Percentiles rank a stretch among this genome's conserved stretches.
These are phyloP conservation scores for Luperina nickerlii DNA, from an alignment of 2,888 invertebrate species.

Conservation along the genomic window DNA sequence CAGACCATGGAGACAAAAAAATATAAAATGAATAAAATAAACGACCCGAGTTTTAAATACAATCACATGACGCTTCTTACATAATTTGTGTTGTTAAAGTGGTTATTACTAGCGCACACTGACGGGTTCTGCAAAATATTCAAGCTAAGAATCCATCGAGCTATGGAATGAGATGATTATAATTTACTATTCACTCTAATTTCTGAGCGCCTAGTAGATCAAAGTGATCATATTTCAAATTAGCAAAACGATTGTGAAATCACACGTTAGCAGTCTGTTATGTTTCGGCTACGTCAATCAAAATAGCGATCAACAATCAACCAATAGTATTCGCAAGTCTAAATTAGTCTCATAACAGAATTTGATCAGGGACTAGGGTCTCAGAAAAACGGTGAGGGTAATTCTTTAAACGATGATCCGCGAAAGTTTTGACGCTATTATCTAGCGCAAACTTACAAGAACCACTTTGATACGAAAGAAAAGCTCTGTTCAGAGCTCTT, in stretches of 20 bases:
- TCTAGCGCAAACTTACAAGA: conserved; percentile 27
- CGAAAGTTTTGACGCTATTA: conserved; percentile 8
- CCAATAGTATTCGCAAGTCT: neutral
- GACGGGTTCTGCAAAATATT: neutral
- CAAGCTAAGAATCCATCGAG: neutral
- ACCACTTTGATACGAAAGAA: conserved; percentile 33
- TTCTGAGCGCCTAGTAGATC: neutral
- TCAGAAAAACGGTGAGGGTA: conserved; percentile 8
- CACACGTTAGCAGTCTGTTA: neutral
- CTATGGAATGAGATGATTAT: neutral
- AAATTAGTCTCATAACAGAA: neutral
- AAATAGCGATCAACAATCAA: neutral
- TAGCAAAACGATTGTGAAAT: conserved; percentile 8
- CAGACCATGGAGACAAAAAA: too few species aligned
- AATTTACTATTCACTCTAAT: neutral
- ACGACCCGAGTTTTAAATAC: too few species aligned
- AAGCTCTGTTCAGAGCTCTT: conserved; percentile 30
- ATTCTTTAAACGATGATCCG: conserved; percentile 22
- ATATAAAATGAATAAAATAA: too few species aligned
- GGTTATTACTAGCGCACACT: neutral
- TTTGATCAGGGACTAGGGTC: neutral
- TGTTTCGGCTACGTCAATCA: conserved; percentile 3
- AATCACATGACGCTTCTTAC: too few species aligned
- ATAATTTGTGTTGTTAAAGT: neutral
- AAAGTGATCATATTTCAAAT: conserved; percentile 16